Conservation (phyloP, 2,113 vertebrate genomes). For the Propithecus coquereli region DNA sequence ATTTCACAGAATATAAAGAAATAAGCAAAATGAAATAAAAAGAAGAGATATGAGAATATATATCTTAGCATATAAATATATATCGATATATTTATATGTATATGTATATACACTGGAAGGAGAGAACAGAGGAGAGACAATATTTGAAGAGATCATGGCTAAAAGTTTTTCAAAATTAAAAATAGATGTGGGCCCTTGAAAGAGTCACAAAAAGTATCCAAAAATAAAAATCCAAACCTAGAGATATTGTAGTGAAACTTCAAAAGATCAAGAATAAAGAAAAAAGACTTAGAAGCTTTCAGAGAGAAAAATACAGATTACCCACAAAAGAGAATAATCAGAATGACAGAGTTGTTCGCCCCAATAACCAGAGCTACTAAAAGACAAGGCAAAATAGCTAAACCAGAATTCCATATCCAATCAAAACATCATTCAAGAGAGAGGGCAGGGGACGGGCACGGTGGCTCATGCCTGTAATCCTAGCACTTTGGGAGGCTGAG, state of each 20-base stretch:
- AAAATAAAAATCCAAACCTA: slow-evolving; percentile 22
- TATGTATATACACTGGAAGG: not conserved
- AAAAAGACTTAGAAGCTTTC: not conserved
- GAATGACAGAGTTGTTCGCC: not conserved
- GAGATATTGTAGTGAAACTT: not conserved
- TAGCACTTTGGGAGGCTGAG: too few species aligned
- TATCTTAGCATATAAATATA: not conserved
- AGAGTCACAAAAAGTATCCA: not conserved
- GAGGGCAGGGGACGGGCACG: not conserved
- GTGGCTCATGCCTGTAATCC: too few species aligned
- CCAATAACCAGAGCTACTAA: not conserved
- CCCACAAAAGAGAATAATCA: not conserved
- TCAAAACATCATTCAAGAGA: not conserved
- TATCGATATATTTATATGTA: not conserved
- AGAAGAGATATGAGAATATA: not conserved
- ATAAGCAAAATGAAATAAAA: not conserved
- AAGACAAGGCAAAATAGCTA: not conserved
- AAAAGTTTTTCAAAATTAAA: slow-evolving; percentile 22
- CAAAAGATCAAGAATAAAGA: not conserved
- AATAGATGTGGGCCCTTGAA: not conserved
- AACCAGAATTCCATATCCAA: not conserved
- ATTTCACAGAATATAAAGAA: not conserved
- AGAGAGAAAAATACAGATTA: not conserved
- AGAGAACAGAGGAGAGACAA: not conserved
- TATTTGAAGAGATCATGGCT: slow-evolving; percentile 10